These are phyloP conservation scores for Mystacides longicornis DNA, from an alignment of 2,888 invertebrate genomes.

Conservation along the genomic window DNA sequence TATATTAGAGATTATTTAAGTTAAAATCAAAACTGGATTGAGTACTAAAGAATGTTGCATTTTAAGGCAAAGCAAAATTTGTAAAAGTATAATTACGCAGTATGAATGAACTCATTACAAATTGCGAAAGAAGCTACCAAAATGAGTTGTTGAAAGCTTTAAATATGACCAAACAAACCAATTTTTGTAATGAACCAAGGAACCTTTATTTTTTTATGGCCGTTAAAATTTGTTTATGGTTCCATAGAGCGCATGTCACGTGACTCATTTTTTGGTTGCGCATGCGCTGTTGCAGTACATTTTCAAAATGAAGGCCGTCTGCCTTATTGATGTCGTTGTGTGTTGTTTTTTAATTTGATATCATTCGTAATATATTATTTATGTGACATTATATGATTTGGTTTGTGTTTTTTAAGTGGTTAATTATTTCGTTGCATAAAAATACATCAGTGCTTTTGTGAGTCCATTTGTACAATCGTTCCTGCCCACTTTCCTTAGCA, in stretches of 20 bases:
- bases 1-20: too few relatives aligned
- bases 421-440: neutral
- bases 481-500: slow-evolving; percentile 26
- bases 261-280: slow-evolving; percentile 16
- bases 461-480: slow-evolving; percentile 31
- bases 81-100: too few relatives aligned
- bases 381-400: neutral
- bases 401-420: too few relatives aligned
- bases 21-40: too few relatives aligned
- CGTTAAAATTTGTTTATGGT: neutral
- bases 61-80: too few relatives aligned
- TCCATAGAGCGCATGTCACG: slow-evolving; percentile 14
- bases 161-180: too few relatives aligned
- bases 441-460: neutral
- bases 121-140: too few relatives aligned
- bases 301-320: slow-evolving; percentile 22
- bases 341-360: slow-evolving; percentile 9
- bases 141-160: too few relatives aligned
- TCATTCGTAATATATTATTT: neutral
- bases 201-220: neutral
- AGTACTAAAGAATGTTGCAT: too few relatives aligned
- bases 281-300: slow-evolving; percentile 15
- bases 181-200: too few relatives aligned
- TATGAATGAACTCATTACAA: too few relatives aligned
- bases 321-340: slow-evolving; percentile 13